A percentile compares a stretch with the other conserved stretches of the same genome.
These are phyloP conservation scores for Oceanites oceanicus DNA, from an alignment of 2,113 vertebrate genomes.

Conservation along the genomic window DNA sequence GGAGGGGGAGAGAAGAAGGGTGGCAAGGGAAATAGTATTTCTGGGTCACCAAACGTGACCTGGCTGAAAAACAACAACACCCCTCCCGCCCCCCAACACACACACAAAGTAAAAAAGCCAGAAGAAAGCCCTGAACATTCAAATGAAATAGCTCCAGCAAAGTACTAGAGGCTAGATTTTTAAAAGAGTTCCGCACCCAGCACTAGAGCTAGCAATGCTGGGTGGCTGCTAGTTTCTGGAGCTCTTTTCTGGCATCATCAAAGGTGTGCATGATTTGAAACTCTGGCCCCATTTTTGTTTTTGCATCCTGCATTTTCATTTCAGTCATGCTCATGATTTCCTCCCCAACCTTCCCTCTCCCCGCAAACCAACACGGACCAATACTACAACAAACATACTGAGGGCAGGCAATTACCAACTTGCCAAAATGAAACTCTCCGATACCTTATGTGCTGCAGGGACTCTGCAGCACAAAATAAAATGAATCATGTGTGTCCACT, in stretches of 20 bases:
- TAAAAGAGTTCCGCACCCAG: background rate
- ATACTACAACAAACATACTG: background rate
- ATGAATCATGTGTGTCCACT: slow-evolving; percentile 22
- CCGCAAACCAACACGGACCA: fast-evolving
- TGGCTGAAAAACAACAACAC: background rate
- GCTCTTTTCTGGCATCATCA: background rate
- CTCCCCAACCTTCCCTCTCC: background rate
- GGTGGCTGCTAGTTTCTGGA: background rate
- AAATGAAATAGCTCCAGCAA: background rate
- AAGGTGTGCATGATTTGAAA: background rate
- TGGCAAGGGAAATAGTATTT: background rate
- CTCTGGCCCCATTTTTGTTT: background rate
- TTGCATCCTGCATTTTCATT: background rate
- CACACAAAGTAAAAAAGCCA: background rate
- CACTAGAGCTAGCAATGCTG: background rate
- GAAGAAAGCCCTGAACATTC: background rate
- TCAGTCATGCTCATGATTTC: background rate
- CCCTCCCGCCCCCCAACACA: fast-evolving
- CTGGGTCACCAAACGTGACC: background rate
- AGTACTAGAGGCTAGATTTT: background rate
- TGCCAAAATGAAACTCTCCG: background rate
- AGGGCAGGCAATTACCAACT: background rate
- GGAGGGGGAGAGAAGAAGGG: background rate
- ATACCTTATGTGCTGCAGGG: background rate
- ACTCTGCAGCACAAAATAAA: background rate